These are phyloP conservation scores for Trichomycterus rosablanca DNA, from an alignment of 2,113 vertebrate species.

Conservation along the genomic window DNA sequence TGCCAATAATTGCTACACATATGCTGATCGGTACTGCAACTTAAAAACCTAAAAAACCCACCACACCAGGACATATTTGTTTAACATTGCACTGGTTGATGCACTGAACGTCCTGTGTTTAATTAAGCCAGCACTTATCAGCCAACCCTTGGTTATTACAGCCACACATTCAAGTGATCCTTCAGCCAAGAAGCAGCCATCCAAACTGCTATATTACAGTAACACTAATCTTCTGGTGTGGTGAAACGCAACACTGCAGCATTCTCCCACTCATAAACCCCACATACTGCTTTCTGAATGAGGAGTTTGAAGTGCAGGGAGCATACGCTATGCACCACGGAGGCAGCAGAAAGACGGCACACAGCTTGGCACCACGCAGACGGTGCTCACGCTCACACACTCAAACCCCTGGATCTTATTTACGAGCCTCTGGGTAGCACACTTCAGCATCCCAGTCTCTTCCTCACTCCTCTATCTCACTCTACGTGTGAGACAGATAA, in stretches of 20 bases:
- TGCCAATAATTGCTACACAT: no score
- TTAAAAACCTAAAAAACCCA: no score
- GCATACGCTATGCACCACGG: conserved; percentile 13
- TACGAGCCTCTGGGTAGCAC: conserved; percentile 14
- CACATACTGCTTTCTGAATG: background rate
- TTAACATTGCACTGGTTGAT: background rate
- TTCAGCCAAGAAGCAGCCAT: conserved; percentile 31
- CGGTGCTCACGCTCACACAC: background rate
- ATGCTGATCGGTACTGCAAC: no score
- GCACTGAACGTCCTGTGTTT: conserved; percentile 1
- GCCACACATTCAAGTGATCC: conserved; percentile 21
- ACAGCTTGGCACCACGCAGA: conserved; percentile 5
- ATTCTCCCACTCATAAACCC: background rate
- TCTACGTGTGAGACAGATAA: conserved; percentile 10
- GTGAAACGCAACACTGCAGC: conserved; percentile 8
- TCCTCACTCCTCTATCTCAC: conserved; percentile 4
- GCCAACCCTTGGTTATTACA: conserved; percentile 30
- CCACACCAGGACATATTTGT: no score
- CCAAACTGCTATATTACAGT: conserved; percentile 15
- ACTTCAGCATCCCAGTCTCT: conserved; percentile 22
- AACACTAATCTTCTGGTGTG: conserved; percentile 8
- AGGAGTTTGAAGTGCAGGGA: conserved; percentile 9
- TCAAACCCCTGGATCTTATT: conserved; percentile 27
- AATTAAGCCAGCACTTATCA: conserved; percentile 20
- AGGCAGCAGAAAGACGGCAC: background rate